Evolutionary conservation across 2,113 vertebrate genomes (phyloP).

Genomic region (Nannobrachium achirus): DNA sequence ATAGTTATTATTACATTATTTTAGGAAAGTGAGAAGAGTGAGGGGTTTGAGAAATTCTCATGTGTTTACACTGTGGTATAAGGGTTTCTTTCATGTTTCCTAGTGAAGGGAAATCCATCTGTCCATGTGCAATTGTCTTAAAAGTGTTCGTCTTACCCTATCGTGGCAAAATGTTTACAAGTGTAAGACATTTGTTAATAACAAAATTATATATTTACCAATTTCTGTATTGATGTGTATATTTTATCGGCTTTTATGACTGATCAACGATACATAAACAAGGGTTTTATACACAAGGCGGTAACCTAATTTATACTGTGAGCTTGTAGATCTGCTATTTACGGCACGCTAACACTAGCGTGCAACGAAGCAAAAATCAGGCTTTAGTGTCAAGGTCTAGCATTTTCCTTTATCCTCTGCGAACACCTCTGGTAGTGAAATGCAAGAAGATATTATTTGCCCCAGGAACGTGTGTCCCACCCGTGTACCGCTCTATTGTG

Average conservation of each 20-base stretch:
- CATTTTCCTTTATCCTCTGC: too few species aligned
- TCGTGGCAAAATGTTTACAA: constrained; percentile 48
- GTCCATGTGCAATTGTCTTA: constrained; percentile 11
- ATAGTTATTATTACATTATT: constrained; percentile 10
- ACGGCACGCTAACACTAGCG: too few species aligned
- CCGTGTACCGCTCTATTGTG: too few species aligned
- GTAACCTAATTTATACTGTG: too few species aligned
- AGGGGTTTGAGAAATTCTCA: not conserved
- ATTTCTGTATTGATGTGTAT: not conserved
- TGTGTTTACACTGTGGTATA: constrained; percentile 12
- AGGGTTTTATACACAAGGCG: too few species aligned
- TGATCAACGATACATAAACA: not conserved
- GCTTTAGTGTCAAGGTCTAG: too few species aligned
- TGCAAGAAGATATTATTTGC: too few species aligned
- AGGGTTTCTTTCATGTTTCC: constrained; percentile 17
- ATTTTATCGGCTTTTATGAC: constrained; percentile 15
- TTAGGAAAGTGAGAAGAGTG: constrained; percentile 26
- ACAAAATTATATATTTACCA: constrained; percentile 54
- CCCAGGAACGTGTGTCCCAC: too few species aligned
- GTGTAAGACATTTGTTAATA: constrained; percentile 36
- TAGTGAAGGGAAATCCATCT: not conserved
- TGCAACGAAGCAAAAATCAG: too few species aligned
- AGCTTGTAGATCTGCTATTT: too few species aligned
- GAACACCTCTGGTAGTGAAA: too few species aligned
- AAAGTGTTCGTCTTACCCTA: constrained; percentile 30